Evolutionary conservation across 2,113 vertebrate species (phyloP).

Genomic region (Stomatorhinus ivindoensis): DNA sequence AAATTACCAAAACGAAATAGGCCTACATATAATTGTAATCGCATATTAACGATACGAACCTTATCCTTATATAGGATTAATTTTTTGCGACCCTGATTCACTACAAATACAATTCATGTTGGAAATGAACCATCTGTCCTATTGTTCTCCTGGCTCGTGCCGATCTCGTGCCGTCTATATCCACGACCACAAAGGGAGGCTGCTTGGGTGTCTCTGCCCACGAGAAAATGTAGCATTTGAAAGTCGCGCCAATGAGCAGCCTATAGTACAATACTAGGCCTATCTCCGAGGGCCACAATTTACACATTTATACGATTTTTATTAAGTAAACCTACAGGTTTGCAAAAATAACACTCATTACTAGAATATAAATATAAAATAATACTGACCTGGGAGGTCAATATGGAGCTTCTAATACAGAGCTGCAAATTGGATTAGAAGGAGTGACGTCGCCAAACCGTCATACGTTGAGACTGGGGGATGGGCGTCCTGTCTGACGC

Average conservation of each 20-base stretch:
- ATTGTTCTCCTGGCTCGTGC: constrained; percentile 66
- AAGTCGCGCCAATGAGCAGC: constrained; percentile 45
- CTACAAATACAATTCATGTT: constrained; percentile 37
- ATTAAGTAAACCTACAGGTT: neutral
- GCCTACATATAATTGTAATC: neutral
- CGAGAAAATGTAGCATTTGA: constrained; percentile 43
- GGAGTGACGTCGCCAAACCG: neutral
- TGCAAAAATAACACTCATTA: neutral
- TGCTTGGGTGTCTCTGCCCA: constrained; percentile 8
- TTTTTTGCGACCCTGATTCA: neutral
- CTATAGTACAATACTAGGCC: constrained; percentile 12
- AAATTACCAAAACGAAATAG: neutral
- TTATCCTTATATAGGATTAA: neutral
- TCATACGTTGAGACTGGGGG: neutral
- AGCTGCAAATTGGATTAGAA: neutral
- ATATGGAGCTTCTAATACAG: neutral
- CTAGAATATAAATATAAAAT: neutral
- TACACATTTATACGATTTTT: neutral
- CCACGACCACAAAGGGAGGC: constrained; percentile 36
- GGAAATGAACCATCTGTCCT: constrained; percentile 58
- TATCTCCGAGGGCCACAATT: neutral
- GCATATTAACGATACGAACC: neutral
- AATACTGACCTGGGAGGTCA: too few relatives aligned
- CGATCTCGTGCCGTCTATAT: constrained; percentile 64
- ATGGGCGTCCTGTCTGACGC: constrained; percentile 40